phyloP scores from a whole-genome alignment of 2,888 invertebrate species.

The Aleiodes testaceus region DNA sequence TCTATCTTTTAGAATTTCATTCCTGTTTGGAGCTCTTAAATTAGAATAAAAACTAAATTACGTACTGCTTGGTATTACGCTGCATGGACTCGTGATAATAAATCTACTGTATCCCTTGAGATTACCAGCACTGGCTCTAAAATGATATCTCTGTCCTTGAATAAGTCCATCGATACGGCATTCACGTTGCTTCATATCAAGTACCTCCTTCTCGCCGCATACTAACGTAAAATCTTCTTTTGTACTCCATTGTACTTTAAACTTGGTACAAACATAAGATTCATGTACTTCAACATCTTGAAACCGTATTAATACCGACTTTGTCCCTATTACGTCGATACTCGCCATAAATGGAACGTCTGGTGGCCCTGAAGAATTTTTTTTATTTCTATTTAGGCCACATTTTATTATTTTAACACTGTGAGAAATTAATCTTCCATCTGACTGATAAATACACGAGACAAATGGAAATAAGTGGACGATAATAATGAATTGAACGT shows the following conservation, averaged over 20 bases:
- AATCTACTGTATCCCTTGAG: slow-evolving; percentile 91
- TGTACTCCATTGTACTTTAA: slow-evolving; percentile 96
- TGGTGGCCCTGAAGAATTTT: slow-evolving; percentile 78
- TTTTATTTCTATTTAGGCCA: slow-evolving; percentile 3
- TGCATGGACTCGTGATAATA: slow-evolving; percentile 84
- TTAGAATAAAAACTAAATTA: slow-evolving; percentile 53
- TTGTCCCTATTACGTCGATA: slow-evolving; percentile 81
- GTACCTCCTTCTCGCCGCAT: slow-evolving; percentile 85
- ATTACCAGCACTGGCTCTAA: slow-evolving; percentile 94
- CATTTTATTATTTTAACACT: too few species aligned
- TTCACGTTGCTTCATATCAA: slow-evolving; percentile 79
- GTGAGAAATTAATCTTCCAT: too few species aligned
- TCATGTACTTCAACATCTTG: slow-evolving; percentile 82
- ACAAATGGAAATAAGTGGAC: too few species aligned
- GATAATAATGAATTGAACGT: too few species aligned
- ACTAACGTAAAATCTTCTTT: slow-evolving; percentile 87
- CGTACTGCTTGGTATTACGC: slow-evolving; percentile 93
- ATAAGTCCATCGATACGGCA: slow-evolving; percentile 82
- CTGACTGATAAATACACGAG: too few species aligned
- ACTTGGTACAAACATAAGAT: slow-evolving; percentile 90
- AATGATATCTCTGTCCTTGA: slow-evolving; percentile 91
- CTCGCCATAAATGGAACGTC: slow-evolving; percentile 87
- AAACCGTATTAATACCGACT: slow-evolving; percentile 80
- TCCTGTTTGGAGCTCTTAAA: slow-evolving; percentile 13
- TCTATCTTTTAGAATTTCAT: background rate